Evolutionary conservation across 2,888 invertebrate species (phyloP), one percentile per base, ranked within the genome.

Genomic region (Eugnorisma glareosa): DNA sequence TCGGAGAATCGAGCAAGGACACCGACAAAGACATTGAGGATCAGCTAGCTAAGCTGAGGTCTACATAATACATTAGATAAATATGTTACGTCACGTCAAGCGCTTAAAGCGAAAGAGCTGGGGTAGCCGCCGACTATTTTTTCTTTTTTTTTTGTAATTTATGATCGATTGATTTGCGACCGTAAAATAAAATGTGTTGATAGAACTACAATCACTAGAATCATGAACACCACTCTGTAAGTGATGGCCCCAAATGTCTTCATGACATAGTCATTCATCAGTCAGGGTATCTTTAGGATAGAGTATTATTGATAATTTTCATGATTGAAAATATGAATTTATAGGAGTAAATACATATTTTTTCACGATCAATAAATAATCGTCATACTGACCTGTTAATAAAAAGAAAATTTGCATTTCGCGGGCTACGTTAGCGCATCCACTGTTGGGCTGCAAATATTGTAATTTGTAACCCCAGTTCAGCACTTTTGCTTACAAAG

Each of bases 1-100:
- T 98, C 43, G 97, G 97, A 1, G 93, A 94, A 24, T 96, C 97
- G 21, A 96, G 97, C 1, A 96, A 96, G 48, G 96, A 97, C 24
- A 97, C 97, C 0, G 98, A 98, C 90, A 98, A 97, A 79, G 98
- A 98, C 79, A 97, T 98, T 76, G 97, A 98, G 94, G 97, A 97
- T 21, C 98, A 98, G 90, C 93, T 98, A n/a, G 97, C 98, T 13
- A 97, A 97, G 89, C 94, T 98, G 15, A 96, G 97, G 79, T 97
- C 97, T 45, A 76, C 67, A 37, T 66, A 64, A 61, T 57, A 40
- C 54, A 48, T 37, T 63, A 68, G 35, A 71, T 81, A 54, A 64
- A 69, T 81, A 59, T 67, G n/a, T 43, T 59, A 75, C 15, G 45
- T 45, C 43, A 75, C 15, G 45, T 45, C 43, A 64, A 35, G 51